These are phyloP conservation scores for Andrena bucephala DNA, from an alignment of 2,888 invertebrate genomes.

Conservation along the genomic window DNA sequence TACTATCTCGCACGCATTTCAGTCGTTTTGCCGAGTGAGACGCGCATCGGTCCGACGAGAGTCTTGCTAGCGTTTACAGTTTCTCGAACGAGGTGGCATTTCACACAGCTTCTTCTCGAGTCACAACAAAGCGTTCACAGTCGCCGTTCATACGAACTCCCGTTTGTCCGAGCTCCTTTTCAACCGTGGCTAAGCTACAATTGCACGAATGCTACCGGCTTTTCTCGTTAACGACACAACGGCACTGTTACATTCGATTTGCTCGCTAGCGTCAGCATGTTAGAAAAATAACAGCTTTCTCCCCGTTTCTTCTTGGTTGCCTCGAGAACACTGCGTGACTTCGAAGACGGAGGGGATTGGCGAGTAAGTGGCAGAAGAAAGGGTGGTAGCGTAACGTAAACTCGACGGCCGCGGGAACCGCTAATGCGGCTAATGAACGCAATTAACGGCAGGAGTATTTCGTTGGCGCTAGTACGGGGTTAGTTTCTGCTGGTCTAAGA, in stretches of 20 bases:
- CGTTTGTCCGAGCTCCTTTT: not conserved
- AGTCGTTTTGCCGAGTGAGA: conserved; percentile 34
- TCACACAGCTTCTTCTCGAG: conserved; percentile 8
- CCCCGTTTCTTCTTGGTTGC: not conserved
- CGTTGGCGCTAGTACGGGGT: conserved; percentile 16
- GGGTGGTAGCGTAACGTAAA: conserved; percentile 4
- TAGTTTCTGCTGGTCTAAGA: conserved; percentile 26
- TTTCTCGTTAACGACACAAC: not conserved
- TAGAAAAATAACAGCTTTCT: not conserved
- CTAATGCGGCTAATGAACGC: conserved; percentile 39
- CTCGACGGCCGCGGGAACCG: conserved; percentile 12
- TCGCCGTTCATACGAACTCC: too few species aligned
- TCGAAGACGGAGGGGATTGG: not conserved
- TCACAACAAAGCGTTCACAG: too few species aligned
- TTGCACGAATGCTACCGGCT: not conserved
- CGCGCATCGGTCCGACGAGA: conserved; percentile 21
- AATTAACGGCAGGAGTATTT: conserved; percentile 51
- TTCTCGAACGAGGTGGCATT: conserved; percentile 40
- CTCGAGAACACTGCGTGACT: not conserved
- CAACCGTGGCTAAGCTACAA: not conserved
- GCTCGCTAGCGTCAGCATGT: not conserved
- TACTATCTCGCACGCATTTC: conserved; percentile 76
- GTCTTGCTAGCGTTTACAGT: conserved; percentile 23
- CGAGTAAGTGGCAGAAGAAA: too few species aligned
- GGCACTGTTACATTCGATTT: not conserved